Percentiles rank a stretch among this genome's conserved stretches.
phyloP scores from a whole-genome alignment of 2,113 vertebrate species.

The Mormyrus lacerda region DNA sequence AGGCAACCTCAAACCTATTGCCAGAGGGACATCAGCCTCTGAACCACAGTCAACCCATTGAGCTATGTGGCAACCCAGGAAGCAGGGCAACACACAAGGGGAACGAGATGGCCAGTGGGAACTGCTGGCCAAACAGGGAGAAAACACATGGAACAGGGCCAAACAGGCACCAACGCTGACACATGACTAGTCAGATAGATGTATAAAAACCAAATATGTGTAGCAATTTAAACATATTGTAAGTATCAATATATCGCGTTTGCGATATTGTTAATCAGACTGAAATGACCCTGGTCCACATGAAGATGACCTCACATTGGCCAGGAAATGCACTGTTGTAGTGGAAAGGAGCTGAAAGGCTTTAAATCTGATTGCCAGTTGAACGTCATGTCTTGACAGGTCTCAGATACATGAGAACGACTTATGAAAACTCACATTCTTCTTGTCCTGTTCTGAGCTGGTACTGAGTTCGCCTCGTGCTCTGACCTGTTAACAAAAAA shows the following conservation, averaged over 20 bases:
- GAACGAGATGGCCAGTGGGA: neutral
- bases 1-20: too few species aligned
- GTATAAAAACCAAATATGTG: neutral
- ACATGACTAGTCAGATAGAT: neutral
- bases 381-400: neutral
- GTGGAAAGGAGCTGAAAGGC: neutral
- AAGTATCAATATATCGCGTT: neutral
- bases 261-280: neutral
- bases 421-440: neutral
- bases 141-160: neutral
- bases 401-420: neutral
- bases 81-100: neutral
- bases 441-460: neutral
- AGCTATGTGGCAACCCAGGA: neutral
- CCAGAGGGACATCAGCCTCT: too few species aligned
- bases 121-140: neutral
- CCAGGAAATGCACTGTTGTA: neutral
- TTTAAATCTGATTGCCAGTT: neutral
- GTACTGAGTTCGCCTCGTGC: neutral
- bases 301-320: neutral
- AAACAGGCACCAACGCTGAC: neutral
- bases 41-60: too few species aligned
- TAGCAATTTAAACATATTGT: neutral
- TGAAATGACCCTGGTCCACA: neutral
- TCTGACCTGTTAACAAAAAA: neutral